Base-by-base conservation (phyloP, 2,888 invertebrate genomes). In the Ormyrus thymus region DNA sequence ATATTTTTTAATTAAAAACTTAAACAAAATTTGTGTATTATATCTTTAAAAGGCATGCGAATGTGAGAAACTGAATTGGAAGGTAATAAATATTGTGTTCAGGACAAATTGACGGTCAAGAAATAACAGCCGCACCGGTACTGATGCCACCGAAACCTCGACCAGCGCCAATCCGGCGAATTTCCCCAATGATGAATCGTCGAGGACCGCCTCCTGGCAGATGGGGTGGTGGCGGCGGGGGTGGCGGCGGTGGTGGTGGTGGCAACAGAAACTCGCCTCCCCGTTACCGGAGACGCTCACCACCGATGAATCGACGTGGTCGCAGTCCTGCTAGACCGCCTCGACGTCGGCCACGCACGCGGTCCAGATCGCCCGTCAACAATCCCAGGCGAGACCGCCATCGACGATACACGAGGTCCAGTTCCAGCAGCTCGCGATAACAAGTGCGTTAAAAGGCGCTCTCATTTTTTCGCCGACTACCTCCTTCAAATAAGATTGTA, bases 61-160 rank as follows among this genome's bases (percentile, higher is more conserved):
- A 29, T 29, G 29, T 29, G 29, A 29, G 3, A 29, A 29, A 1
- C 1, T 29, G 29, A 29, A 29, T 29, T 29, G 29, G 3, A 29
- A 29, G 3, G 29, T 29, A 29, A 29, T 29, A 29, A 29, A 29
- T 29, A 29, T 29, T 29, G 3, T 29, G 71, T 74, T 4, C 87
- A 95, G 95, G 97, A 74, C 98, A 98, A 91, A 96, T 98, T 87
- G 98, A 98, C 91, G 97, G 97, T 13, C 97, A 98, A 90, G 98
- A 98, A 91, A 96, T 99, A 72, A 97, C 97, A 43, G 97, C 97
- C 51, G 97, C 97, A 56, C 97, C 98, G n/a, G 97, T 98, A 81
- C 91, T 98, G 87, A 92, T 97, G 71, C 79, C 29, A 29, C 29
- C 77, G 15, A 79, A 79, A 43, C 95, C 95, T 81, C 94, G 94